Conservation (phyloP, 1,140 invertebrate species). For the Lutraria rhynchaena region DNA sequence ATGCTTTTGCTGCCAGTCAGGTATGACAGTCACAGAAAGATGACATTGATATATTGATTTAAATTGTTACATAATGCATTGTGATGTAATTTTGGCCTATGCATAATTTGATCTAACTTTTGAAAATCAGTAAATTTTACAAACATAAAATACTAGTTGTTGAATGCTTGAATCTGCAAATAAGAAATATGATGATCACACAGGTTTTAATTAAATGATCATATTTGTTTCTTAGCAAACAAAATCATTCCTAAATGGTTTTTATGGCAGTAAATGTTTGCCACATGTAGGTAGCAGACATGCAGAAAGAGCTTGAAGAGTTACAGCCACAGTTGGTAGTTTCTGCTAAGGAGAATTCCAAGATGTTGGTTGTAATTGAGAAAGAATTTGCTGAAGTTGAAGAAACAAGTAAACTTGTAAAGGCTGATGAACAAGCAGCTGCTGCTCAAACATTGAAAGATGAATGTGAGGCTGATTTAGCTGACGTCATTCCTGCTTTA, state of each 20-base stretch:
- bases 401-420: conserved; percentile 78
- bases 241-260: too few relatives aligned
- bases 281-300: conserved; percentile 87
- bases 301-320: conserved; percentile 84
- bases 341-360: conserved; percentile 83
- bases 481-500: conserved; percentile 82
- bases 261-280: too few relatives aligned
- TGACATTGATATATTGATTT: too few relatives aligned
- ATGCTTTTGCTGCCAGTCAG: conserved; percentile 90
- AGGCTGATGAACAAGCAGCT: conserved; percentile 81
- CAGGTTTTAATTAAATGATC: too few relatives aligned
- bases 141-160: too few relatives aligned
- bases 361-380: conserved; percentile 90
- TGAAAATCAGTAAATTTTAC: too few relatives aligned
- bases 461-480: conserved; percentile 82
- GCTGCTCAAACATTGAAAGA: conserved; percentile 90
- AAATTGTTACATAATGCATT: too few relatives aligned
- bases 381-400: conserved; percentile 80
- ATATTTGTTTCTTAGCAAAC: too few relatives aligned
- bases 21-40: conserved; percentile 64
- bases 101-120: too few relatives aligned
- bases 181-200: too few relatives aligned
- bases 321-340: conserved; percentile 81
- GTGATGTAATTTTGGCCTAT: too few relatives aligned
- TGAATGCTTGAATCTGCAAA: too few relatives aligned